Conservation (phyloP, 2,888 invertebrate species). For the Tachina fera region DNA sequence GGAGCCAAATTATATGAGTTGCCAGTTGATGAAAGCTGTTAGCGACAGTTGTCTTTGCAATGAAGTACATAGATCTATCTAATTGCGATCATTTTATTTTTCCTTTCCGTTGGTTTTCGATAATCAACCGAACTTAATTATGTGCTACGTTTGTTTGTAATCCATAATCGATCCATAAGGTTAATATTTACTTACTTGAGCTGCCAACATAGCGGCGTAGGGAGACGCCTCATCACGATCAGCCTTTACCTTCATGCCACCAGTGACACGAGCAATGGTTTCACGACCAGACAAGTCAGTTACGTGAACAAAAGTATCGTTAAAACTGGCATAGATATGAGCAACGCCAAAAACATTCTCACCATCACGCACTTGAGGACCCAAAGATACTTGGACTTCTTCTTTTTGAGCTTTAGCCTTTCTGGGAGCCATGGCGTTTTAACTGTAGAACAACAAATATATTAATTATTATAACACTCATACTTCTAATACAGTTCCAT, state of each 20-base stretch:
- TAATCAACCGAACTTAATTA: too few species aligned
- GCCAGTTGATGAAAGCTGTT: too few species aligned
- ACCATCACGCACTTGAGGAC: conserved; percentile 98
- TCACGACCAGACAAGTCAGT: conserved; percentile 99
- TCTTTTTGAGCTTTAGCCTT: conserved; percentile 98
- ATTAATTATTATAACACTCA: conserved; percentile 17
- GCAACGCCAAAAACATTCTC: conserved; percentile 99
- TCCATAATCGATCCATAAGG: neutral
- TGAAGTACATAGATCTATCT: too few species aligned
- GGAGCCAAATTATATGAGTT: too few species aligned
- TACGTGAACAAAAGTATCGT: conserved; percentile 99
- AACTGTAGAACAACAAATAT: conserved; percentile 62
- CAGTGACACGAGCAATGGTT: conserved; percentile 97
- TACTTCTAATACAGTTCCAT: too few species aligned
- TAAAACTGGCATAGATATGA: conserved; percentile 99
- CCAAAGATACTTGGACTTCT: conserved; percentile 97
- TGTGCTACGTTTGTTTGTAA: too few species aligned
- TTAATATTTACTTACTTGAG: conserved; percentile 88
- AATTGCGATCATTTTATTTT: too few species aligned
- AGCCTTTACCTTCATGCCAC: conserved; percentile 99
- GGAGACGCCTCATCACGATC: conserved; percentile 99
- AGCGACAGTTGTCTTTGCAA: too few species aligned
- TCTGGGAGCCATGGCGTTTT: conserved; percentile 93
- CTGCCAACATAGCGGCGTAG: conserved; percentile 99
- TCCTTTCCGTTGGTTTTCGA: too few species aligned